Conservation (phyloP, 2,113 vertebrate genomes). For the Oncorhynchus gorbuscha region DNA sequence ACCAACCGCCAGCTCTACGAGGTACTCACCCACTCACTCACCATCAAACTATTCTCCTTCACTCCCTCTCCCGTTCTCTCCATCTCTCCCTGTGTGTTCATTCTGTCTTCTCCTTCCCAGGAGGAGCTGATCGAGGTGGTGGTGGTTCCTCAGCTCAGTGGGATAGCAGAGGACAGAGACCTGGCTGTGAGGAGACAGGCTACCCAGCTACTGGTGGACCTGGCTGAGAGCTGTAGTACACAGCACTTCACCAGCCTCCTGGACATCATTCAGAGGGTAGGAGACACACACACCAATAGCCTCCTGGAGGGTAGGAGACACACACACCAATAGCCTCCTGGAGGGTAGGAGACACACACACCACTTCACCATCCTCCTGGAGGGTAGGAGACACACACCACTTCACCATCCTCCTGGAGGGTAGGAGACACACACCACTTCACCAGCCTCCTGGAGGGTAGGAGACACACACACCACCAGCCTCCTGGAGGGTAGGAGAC, state of each 20-base stretch:
- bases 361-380: constrained; percentile 84
- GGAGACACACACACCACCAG: no score
- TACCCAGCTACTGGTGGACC: constrained; percentile 92
- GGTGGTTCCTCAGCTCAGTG: constrained; percentile 90
- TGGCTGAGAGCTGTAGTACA: constrained; percentile 92
- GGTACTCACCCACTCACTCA: constrained; percentile 64
- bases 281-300: no score
- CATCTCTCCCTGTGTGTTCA: background rate
- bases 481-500: no score
- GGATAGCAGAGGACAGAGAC: constrained; percentile 90
- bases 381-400: constrained; percentile 39
- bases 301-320: no score
- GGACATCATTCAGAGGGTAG: constrained; percentile 92
- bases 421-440: constrained; percentile 55
- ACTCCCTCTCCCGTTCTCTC: background rate
- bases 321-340: no score
- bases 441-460: no score
- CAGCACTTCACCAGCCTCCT: constrained; percentile 93
- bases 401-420: constrained; percentile 48
- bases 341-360: no score
- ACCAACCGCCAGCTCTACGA: constrained; percentile 97
- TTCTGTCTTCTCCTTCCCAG: constrained; percentile 61
- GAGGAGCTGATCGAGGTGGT: constrained; percentile 95
- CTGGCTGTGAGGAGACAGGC: constrained; percentile 90
- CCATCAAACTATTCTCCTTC: background rate